phyloP scores from a whole-genome alignment of 2,888 invertebrate species.

The Griposia aprilina region DNA sequence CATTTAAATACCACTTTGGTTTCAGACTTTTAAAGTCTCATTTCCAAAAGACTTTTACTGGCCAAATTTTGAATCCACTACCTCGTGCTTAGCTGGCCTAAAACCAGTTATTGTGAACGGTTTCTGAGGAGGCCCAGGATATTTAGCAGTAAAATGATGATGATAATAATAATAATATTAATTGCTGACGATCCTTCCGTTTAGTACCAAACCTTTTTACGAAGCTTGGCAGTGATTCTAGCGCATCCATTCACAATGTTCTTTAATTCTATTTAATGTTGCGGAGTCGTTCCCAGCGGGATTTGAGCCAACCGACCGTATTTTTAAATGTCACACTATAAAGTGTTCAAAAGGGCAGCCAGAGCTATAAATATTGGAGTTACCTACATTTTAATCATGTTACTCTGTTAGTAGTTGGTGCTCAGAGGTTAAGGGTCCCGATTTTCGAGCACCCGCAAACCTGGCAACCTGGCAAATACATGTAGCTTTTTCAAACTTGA shows the following conservation, averaged over 20 bases:
- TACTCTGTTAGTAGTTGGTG: background rate
- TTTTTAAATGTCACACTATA: conserved; percentile 41
- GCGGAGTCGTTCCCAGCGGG: conserved; percentile 17
- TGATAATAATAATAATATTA: background rate
- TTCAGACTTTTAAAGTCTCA: background rate
- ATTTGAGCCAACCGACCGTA: conserved; percentile 20
- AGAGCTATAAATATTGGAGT: conserved; percentile 28
- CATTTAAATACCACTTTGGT: background rate
- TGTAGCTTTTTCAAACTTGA: background rate
- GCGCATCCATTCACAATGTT: conserved; percentile 23
- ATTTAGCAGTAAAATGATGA: background rate
- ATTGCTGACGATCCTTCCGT: background rate
- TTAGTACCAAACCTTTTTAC: background rate
- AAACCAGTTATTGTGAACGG: background rate
- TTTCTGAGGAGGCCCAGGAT: background rate
- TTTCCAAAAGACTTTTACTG: background rate
- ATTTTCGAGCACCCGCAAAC: background rate
- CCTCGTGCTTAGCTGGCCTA: background rate
- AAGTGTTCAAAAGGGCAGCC: conserved; percentile 9
- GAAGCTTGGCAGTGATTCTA: background rate
- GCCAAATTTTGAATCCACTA: background rate
- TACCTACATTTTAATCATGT: conserved; percentile 31
- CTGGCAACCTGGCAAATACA: background rate
- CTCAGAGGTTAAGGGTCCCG: background rate
- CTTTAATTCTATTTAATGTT: conserved; percentile 37